Evolutionary conservation across 2,888 invertebrate species (phyloP), one percentile per base, ranked within the genome.

Genomic region (Formica aserva): DNA sequence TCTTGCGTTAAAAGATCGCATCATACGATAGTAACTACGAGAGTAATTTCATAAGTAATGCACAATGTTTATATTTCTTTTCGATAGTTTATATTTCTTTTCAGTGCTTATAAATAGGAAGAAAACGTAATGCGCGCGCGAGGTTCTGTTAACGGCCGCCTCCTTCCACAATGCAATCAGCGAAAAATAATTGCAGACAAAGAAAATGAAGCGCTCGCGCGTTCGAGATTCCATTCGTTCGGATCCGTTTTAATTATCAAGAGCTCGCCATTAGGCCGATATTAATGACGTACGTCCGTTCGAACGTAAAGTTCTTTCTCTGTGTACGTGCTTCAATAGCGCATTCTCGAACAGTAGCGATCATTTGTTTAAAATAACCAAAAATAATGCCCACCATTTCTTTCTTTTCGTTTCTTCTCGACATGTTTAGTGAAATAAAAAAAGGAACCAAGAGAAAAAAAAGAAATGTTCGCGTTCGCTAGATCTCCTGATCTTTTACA

Each of bases 201-300:
- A 74, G 82, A 81, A 72, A 89, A 88, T 90, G 74, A 86, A 90
- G 85, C 82, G 85, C 75, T 85, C 65, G 85, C 72, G 55, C 48
- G 65, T 83, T 87, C 83, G 80, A 75, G 45, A 80, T 55, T 32
- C 83, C 85, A 84, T 88, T 89, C 80, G 74, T 86, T 85, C 84
- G 82, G 80, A 80, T 82, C 86, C 74, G 88, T 91, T 92, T 92
- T 90, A 92, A 92, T 92, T 92, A 92, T 91, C 91, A 90, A 80
- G 82, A 84, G 86, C 84, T 83, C 80, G 82, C 86, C 91, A 87
- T 91, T 92, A 92, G 89, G 85, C 85, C 87, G 86, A 90, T 92
- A 92, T 90, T 91, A 92, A 92, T 90, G 90, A 90, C 85, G 85
- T 83, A 71, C 85, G 84, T 74, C 60, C 85, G 75, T 83, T 82